phyloP scores from a whole-genome alignment of 2,113 vertebrate species.

The Clarias macrocephalus region DNA sequence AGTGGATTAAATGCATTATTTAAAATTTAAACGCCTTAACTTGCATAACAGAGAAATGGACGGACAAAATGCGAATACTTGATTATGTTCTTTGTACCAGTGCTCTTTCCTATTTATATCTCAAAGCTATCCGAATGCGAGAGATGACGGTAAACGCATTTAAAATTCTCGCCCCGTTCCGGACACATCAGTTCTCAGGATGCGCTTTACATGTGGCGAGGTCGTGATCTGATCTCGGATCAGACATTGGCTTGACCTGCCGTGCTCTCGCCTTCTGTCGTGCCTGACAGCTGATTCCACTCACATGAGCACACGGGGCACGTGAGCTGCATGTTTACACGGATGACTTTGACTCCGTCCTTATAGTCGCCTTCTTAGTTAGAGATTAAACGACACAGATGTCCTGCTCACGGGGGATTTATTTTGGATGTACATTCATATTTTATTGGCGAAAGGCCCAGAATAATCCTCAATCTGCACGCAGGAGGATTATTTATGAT shows the following conservation, averaged over 20 bases:
- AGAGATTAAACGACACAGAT: conserved; percentile 19
- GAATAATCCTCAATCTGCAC: neutral
- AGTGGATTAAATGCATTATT: neutral
- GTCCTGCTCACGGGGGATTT: neutral
- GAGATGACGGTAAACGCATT: neutral
- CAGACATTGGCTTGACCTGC: conserved; percentile 9
- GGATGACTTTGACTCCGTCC: conserved; percentile 30
- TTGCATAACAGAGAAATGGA: neutral
- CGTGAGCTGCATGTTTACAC: conserved; percentile 31
- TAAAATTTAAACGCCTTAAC: neutral
- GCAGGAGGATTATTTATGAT: neutral
- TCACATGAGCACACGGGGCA: neutral
- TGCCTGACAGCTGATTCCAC: conserved; percentile 27
- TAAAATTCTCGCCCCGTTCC: neutral
- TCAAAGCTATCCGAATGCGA: neutral
- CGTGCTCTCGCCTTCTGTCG: neutral
- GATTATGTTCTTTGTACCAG: neutral
- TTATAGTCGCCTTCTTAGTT: conserved; percentile 1
- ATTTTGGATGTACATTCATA: neutral
- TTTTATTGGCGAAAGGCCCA: neutral
- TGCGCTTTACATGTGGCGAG: neutral
- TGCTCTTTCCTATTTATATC: neutral
- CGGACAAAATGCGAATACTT: neutral
- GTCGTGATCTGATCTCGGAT: conserved; percentile 17
- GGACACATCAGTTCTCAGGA: neutral